Base-by-base conservation (phyloP, 1,140 invertebrate genomes). In the Oryctes rhinoceros region DNA sequence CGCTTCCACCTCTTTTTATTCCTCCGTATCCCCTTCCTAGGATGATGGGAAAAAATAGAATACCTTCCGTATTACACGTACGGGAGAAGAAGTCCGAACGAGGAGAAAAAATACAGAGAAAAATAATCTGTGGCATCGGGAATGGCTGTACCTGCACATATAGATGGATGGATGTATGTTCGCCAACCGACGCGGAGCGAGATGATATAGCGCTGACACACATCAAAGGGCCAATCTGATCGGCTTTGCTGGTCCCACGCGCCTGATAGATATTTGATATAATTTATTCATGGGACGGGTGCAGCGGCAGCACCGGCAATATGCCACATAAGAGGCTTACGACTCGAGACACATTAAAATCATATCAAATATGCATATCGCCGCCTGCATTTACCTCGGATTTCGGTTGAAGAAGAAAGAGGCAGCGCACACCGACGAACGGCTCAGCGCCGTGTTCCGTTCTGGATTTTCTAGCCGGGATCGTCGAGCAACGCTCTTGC, bases 331-430 rank as follows among this genome's bases (percentile, higher is more conserved):
- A 87, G 87, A 87, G 87, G 87, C 87, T 87, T 87, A 87, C 84
- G 82, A 83, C 83, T 86, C 86, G 83, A 87, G 87, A 86, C 87
- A 86, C 87, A 88, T 88, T 88, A 88, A 88, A 88, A 88, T 87
- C 86, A 82, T 87, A 88, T 88, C 87, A 88, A 88, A 88, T 88
- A 88, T 88, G 87, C 85, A 88, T 87, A 88, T 87, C 83, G 85
- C 80, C 79, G 84, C 77, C 83, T 85, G 83, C 83, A 86, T 87
- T 85, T 85, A 83, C 85, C 81, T 85, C 80, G 85, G 85, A 85
- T 87, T 85, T 86, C 65, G 65, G 47, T 48, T 74, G 53, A 81
- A 53, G 79, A 80, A 76, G 75, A 49, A 44, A 49, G 75, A 18
- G 18, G 18, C 37, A 37, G 37, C 44, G 75, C 18, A 76, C 37